Base-by-base conservation (phyloP, 2,113 vertebrate species). In the Crotalus viridis region DNA sequence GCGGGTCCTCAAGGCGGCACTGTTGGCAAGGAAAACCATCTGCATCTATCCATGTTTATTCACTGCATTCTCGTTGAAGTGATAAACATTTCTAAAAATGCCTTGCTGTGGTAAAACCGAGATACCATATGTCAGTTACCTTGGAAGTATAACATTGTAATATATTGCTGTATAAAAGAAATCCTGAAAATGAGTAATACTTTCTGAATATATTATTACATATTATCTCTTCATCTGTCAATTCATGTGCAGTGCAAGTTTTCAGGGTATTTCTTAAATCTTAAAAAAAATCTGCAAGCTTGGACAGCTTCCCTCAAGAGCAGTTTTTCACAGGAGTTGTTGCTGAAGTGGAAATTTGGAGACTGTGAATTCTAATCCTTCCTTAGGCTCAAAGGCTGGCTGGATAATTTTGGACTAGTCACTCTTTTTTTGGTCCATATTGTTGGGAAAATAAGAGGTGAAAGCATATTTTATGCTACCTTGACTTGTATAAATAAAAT, bases 91-190 rank as follows among this genome's bases (percentile, higher is more conserved):
- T 85, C 54, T 86, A 90, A 86, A 89, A 89, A 90, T 61, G 88
- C 55, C 55, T 90, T 93, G 43, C 52, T 90, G 74, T 86, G 55
- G 28, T 89, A 64, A 89, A 86, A 89, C 74, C 4, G 55, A 91
- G 69, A 55, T 89, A 81, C 87, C 93, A 93, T 89, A 85, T 93
- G 87, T 51, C 55, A 12, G 74, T 57, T 93, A 90, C 59, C 69
- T 87, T 85, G 24, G 12, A 89, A 64, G 87, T 86, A 87, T 64
- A 89, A 86, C 64, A 28, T n/a, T 61, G 17, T 64, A 22, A 69
- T 91, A 46, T 64, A 85, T 91, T 86, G 52, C 87, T 91, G 74
- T 56, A 54, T 54, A 33, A 61, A 87, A 91, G n/a, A 85, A 93
- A 89, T 33, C 90, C 87, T 93, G 74, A 24, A 74, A 48, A 92